phyloP scores from a whole-genome alignment of 2,797 vertebrate genomes.

The Anabacerthia variegaticeps region DNA sequence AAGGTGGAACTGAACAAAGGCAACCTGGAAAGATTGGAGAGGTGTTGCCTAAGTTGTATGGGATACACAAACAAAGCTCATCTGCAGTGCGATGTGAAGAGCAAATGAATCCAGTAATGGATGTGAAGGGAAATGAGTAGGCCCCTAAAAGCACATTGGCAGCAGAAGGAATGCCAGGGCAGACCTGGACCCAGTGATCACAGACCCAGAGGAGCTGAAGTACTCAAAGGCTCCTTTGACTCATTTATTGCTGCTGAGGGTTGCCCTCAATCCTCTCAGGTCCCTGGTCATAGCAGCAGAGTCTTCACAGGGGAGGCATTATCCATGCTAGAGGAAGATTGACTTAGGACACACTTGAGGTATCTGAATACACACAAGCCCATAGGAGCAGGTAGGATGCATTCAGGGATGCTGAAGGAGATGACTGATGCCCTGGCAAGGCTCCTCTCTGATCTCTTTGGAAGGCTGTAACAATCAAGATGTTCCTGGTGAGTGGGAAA shows the following conservation, averaged over 20 bases:
- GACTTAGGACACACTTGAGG: not conserved
- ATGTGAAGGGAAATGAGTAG: not conserved
- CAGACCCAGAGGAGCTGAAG: not conserved
- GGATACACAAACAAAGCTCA: not conserved
- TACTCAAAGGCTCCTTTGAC: not conserved
- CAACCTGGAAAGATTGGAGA: not conserved
- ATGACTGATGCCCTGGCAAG: not conserved
- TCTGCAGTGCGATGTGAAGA: not conserved
- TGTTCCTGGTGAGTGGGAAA: not conserved
- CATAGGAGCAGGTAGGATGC: not conserved
- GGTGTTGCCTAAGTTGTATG: not conserved
- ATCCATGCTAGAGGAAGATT: not conserved
- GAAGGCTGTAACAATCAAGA: not conserved
- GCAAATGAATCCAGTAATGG: not conserved
- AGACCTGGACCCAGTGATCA: not conserved
- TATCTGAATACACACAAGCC: not conserved
- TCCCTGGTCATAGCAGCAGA: not conserved
- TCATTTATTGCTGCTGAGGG: not conserved
- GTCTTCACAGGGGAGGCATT: not conserved
- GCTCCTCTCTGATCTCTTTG: not conserved
- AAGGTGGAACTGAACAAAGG: not conserved
- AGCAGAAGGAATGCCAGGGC: not conserved
- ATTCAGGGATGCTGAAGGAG: not conserved
- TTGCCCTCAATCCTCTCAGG: not conserved
- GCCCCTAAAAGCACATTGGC: not conserved